Evolutionary conservation across 1,140 invertebrate genomes (phyloP).

Genomic region (Drosophila cardini): DNA sequence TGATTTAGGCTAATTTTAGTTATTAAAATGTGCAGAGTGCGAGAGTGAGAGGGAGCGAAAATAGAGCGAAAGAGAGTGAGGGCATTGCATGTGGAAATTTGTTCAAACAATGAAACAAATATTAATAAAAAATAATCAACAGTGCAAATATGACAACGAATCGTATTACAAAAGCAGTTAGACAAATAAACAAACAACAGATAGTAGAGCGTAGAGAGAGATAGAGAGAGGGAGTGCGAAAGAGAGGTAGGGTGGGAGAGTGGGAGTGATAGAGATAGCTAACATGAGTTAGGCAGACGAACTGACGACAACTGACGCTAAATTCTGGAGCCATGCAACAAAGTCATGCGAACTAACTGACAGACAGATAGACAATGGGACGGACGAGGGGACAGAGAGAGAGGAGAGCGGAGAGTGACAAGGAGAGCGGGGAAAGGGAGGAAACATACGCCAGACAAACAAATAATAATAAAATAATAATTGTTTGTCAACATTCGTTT

Average conservation of each 20-base stretch:
- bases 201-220: conserved; percentile 7
- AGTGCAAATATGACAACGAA: conserved; percentile 66
- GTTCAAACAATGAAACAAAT: conserved; percentile 64
- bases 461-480: conserved; percentile 84
- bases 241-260: conserved; percentile 3
- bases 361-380: conserved; percentile 46
- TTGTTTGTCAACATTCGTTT: conserved; percentile 83
- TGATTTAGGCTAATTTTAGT: conserved; percentile 71
- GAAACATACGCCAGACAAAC: conserved; percentile 62
- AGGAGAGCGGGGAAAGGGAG: conserved; percentile 13
- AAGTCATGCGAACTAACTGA: conserved; percentile 61
- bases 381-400: conserved; percentile 25
- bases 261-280: not conserved
- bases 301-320: conserved; percentile 72
- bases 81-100: conserved; percentile 77
- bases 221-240: not conserved
- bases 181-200: conserved; percentile 69
- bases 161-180: conserved; percentile 78
- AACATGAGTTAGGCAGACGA: conserved; percentile 58
- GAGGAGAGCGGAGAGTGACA: conserved; percentile 27
- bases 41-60: not conserved
- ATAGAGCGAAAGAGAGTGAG: not conserved
- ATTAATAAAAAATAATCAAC: conserved; percentile 81
- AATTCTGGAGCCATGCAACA: conserved; percentile 40
- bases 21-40: conserved; percentile 11